Evolutionary conservation across 2,888 invertebrate species (phyloP), one percentile per base, ranked within the genome.

Genomic region (Ferdinandea cuprea): DNA sequence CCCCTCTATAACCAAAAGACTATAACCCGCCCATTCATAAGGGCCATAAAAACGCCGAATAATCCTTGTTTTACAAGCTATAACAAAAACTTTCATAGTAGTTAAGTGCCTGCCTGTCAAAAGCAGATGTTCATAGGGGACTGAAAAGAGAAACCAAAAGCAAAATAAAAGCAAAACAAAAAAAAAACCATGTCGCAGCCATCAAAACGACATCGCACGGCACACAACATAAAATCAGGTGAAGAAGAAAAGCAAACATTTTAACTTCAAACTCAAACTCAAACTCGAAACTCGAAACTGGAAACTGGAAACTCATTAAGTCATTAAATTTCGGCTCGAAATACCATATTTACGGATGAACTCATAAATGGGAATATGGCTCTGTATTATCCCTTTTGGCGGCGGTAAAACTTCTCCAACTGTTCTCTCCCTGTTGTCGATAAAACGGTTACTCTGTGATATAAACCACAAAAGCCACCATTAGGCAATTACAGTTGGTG

Each of bases 301-400:
- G n/a, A n/a, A 68, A 76, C 76, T 65, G 50, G 44, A 69, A 77
- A 83, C 72, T 83, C 76, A 83, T 83, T 77, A 83, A 83, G 77
- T 66, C 81, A 77, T 83, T 68, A 77, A 77, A 77, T 61, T 61
- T 44, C 42, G 63, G 71, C 69, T 68, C 37, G 48, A 80, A 63
- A 69, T 42, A 61, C 15, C n/a, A 42, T 3, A 44, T 59, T 21
- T 66, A 61, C 61, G 52, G 76, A 59, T 59, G 58, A 50, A 44
- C 35, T 61, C 76, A 65, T 80, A 76, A 65, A 58, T n/a, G 13
- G 35, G 32, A 50, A 21, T 7, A 52, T 25, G 50, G 56, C 32
- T 25, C 42, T 30, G 44, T 54, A 42, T 25, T 58, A 46, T 48
- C 58, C 37, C 46, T 52, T 61, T 61, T n/a, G n/a, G n/a, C n/a